A percentile compares a stretch with the other conserved stretches of the same genome.
These are phyloP conservation scores for Athrips mouffetella DNA, from an alignment of 2,888 invertebrate species.

Conservation along the genomic window DNA sequence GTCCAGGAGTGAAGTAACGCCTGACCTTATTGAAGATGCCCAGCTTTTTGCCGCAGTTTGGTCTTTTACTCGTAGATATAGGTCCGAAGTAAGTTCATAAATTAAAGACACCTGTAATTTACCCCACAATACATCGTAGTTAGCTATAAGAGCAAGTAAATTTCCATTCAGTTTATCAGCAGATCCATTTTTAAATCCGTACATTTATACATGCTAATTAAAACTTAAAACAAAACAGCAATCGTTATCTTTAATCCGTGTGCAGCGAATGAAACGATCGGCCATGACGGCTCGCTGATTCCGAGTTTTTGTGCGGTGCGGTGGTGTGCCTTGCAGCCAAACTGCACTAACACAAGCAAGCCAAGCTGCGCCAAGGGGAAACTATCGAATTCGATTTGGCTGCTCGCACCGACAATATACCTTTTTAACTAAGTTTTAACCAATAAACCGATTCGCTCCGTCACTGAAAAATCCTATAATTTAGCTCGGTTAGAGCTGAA, in stretches of 20 bases:
- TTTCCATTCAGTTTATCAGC: too few relatives aligned
- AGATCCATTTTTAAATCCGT: too few relatives aligned
- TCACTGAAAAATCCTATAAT: not conserved
- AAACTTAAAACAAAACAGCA: not conserved
- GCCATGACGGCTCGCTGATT: conserved; percentile 34
- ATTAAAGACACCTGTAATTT: too few relatives aligned
- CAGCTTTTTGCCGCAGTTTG: too few relatives aligned
- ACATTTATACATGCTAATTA: not conserved
- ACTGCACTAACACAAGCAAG: conserved; percentile 10
- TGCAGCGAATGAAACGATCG: conserved; percentile 28
- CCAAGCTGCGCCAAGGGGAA: conserved; percentile 23
- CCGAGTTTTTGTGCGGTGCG: conserved; percentile 39
- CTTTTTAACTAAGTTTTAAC: conserved; percentile 2
- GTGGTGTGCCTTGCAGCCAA: not conserved
- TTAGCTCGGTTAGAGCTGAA: not conserved
- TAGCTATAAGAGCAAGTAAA: too few relatives aligned
- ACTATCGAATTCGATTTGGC: conserved; percentile 35
- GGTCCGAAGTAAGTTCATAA: too few relatives aligned
- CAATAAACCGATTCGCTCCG: not conserved
- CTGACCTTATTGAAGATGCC: too few relatives aligned
- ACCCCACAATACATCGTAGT: too few relatives aligned
- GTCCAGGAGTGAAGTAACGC: too few relatives aligned
- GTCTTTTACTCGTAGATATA: too few relatives aligned
- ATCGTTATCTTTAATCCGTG: conserved; percentile 14
- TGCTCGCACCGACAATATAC: conserved; percentile 28